Evolutionary conservation across 2,113 vertebrate species (phyloP).

Genomic region (Tylochromis polylepis): DNA sequence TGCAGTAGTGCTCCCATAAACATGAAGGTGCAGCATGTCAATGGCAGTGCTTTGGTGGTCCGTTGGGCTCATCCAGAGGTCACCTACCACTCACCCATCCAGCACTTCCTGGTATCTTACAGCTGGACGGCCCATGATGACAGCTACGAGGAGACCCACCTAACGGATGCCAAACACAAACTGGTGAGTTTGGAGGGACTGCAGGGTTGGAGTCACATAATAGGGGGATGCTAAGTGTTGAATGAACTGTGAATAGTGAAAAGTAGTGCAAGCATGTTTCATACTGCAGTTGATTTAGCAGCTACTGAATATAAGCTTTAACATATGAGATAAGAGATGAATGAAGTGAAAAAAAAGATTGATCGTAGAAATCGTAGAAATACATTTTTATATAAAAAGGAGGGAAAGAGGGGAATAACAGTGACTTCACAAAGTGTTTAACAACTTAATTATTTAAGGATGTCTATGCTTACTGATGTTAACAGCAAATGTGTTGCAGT

Average conservation of each 20-base stretch:
- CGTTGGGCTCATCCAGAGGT: conserved; percentile 89
- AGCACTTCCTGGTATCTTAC: conserved; percentile 94
- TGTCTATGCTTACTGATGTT: background rate
- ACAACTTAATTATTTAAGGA: background rate
- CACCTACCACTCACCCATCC: conserved; percentile 92
- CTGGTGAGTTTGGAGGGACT: conserved; percentile 76
- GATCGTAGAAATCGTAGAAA: background rate
- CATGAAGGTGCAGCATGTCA: conserved; percentile 95
- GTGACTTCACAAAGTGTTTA: background rate
- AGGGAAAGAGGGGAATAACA: background rate
- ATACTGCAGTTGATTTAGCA: background rate
- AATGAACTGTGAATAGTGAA: background rate
- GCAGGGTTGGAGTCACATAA: background rate
- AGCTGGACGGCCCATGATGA: conserved; percentile 97
- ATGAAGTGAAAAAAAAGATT: background rate
- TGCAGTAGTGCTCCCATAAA: conserved; percentile 94
- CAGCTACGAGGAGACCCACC: conserved; percentile 91
- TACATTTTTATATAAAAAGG: background rate
- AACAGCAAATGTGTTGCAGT: background rate
- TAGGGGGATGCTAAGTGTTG: background rate
- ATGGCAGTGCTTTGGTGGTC: conserved; percentile 85
- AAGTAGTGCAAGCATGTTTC: background rate
- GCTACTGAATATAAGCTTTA: background rate
- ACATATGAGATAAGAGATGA: too few relatives aligned
- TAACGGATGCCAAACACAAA: conserved; percentile 89